Evolutionary conservation across 53 echinoderm and acorn worm species (phyloP), one percentile per base, ranked within the genome.

Genomic region (Glandiceps talaboti): DNA sequence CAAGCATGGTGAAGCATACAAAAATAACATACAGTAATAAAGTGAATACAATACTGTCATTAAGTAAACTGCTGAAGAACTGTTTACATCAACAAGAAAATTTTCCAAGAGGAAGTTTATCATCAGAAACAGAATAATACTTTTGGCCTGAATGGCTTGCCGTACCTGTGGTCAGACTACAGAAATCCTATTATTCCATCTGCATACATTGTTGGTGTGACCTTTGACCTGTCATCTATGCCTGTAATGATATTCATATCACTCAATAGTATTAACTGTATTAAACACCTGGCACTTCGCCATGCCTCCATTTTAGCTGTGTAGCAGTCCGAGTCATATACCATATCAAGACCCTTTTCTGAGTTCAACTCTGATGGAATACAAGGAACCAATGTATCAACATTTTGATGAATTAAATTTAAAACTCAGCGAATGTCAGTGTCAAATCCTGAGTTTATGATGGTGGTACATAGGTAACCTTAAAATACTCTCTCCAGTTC

Each of bases 201-300:
- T 20, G 6, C 64, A 20, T 45, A 20, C 64, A 45, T 45, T 20
- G 6, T 12, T 6, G 64, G 20, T 20, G 6, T 6, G 20, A 45
- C 20, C 6, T 20, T 20, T 12, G 64, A 6, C 64, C 20, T 45
- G 64, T 45, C 20, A 6, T 45, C 76, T 30, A 90, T 33, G 1
- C 94, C 94, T 33, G 90, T 93, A 28, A 82, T 31, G 30, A 94
- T 84, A 31, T 87, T 78, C 14, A 81, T 86, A 78, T 95, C 95
- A 6, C 79, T 82, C 0, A 76, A 81, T 75, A 92, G 31, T 14
- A 88, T 86, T 25, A 81, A 79, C 33, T 83, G 86, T 28, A 92
- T 32, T 30, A 95, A 79, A 26, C 82, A 79, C 95, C 95, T 92
- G 14, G 90, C 92, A 81, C 79, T 79, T 73, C 85, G 32, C 95